These are phyloP conservation scores for Heliconius hermathena DNA, from an alignment of 1,140 invertebrate species.

Conservation along the genomic window DNA sequence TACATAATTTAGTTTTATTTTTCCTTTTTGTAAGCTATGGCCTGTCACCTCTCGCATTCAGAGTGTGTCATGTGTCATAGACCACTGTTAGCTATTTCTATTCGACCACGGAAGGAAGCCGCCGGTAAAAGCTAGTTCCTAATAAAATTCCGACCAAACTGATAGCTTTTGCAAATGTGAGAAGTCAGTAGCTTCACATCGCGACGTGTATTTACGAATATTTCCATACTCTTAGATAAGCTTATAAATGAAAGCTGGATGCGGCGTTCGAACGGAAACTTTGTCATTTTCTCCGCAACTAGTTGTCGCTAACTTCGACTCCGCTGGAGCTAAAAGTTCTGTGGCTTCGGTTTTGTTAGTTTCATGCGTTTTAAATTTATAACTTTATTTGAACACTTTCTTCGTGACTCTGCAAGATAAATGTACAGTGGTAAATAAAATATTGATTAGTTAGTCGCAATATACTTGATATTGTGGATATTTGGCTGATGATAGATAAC, in stretches of 20 bases:
- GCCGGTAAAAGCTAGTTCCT: no score
- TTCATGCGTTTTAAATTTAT: constrained; percentile 20
- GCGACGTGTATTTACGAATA: neutral
- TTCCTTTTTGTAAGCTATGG: no score
- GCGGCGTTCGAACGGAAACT: constrained; percentile 15
- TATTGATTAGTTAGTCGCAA: neutral
- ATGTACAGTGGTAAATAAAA: neutral
- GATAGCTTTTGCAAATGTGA: neutral
- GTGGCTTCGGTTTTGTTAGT: constrained; percentile 23
- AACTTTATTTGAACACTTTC: constrained; percentile 17
- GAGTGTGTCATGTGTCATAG: no score
- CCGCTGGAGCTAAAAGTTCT: constrained; percentile 1
- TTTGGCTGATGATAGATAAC: no score
- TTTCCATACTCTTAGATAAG: neutral
- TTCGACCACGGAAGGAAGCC: no score
- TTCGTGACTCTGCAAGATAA: neutral
- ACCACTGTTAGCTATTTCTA: no score
- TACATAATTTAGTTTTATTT: no score
- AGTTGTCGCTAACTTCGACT: constrained; percentile 18
- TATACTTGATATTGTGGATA: neutral
- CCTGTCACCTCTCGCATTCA: no score
- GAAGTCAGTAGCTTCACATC: neutral
- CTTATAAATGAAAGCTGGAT: neutral
- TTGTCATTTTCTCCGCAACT: constrained; percentile 26
- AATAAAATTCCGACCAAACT: neutral